Evolutionary conservation across 1,140 invertebrate genomes (phyloP), one percentile per base, ranked within the genome.

Genomic region (Drosophila grimshawi): DNA sequence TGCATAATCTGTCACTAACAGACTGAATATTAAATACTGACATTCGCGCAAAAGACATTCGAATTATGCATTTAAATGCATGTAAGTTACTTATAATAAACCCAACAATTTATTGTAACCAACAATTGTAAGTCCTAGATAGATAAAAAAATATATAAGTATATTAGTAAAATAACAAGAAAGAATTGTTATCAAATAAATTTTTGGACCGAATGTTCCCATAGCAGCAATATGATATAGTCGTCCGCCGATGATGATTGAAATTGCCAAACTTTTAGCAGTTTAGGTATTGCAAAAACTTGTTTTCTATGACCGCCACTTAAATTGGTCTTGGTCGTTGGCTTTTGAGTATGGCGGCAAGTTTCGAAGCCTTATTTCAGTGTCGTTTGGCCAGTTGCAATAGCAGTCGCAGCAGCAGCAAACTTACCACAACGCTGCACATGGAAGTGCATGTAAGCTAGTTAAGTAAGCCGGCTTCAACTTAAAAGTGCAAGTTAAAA

Each of bases 291-390:
- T 49, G 5, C 41, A 33, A 74, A 88, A 88, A 88, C 83, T 83
- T 56, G 85, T 83, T 88, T 89, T 76, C 63, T 57, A 76, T 74
- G 76, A 65, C 51, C 59, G 73, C 73, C 66, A 80, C 76, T 68
- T 77, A 68, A 89, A 74, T 89, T 89, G 80, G 80, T 88, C 83
- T 88, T 83, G 83, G 83, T 89, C 85, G 89, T 89, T 88, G 83
- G 80, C 83, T 88, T 89, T 59, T 67, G 53, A 59, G 56, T 51
- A 68, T 81, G 73, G 43, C 73, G 39, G 48, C 11, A 27, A 32
- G 32, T 27, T 41, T 32, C 41, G 27, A 39, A 39, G 27, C 41
- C n/a, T 45, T 35, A 11, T 48, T 63, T 60, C 65, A 68, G 46
- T 68, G 65, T 51, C 48, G 63, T 60, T 67, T 55, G 41, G 55